Base-by-base conservation (phyloP, 2,888 invertebrate genomes). In the Alsophila aescularia region DNA sequence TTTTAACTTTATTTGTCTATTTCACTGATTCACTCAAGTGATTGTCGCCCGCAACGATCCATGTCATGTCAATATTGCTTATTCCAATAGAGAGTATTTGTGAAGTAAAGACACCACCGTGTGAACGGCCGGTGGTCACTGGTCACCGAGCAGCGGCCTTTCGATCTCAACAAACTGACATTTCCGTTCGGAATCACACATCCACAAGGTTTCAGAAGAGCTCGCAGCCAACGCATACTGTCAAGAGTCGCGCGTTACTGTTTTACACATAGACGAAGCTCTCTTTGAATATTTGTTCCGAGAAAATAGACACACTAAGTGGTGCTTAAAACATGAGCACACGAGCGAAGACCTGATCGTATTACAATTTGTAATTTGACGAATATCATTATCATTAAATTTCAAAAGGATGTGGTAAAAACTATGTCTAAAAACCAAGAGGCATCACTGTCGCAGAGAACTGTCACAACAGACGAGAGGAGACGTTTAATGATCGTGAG, bases 121-220 rank as follows among this genome's bases (percentile, higher is more conserved):
- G 87, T 81, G 87, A 88, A 84, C 77, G 51, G 65, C n/a, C 64
- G 56, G 67, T 66, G 69, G 72, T 66, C 69, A 66, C 65, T 64
- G 61, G 62, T 50, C 62, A 60, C 63, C 65, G 36, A 45, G 39
- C 69, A 61, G 68, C 55, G 62, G 62, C 61, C 67, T 70, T 73
- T 71, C 69, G 70, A 79, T 83, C 80, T 77, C 81, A 69, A 73
- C 82, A 81, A 85, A 87, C 85, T 85, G 82, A 82, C 75, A 85
- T 86, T 81, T 87, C 86, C 85, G 84, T 70, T 82, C 73, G 67
- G 70, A 79, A 79, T 79, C 72, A 72, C 74, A 70, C 70, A 70
- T 72, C 73, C 68, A 67, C 71, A 62, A 42, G 60, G 68, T 76
- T 77, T 78, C 71, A 70, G 71, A 76, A 70, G 72, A 59, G 67